Base-by-base conservation (phyloP, 2,888 invertebrate species). In the Volucella zonaria region DNA sequence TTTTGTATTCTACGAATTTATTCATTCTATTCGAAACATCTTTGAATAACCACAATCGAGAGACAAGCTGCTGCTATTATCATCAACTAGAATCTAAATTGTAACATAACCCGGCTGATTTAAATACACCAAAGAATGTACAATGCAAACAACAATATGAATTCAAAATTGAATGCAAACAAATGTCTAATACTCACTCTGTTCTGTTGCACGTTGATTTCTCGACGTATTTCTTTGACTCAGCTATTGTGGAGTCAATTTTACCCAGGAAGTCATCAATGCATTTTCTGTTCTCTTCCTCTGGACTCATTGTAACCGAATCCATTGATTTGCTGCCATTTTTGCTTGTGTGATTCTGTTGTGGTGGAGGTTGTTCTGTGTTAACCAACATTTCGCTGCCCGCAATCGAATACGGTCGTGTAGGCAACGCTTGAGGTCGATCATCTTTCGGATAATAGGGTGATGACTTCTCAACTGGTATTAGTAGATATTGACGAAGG, bases 221-320 rank as follows among this genome's bases (percentile, higher is more conserved):
- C 89, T 95, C 95, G 31, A 97, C 96, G 91, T 96, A 96, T 92
- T 95, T 95, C 91, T 96, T 96, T 66, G 96, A 96, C 89, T 93
- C 95, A 74, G 96, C 97, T 89, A 97, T 95, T 23, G 96, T 96
- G 77, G 95, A 95, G 92, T 97, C 97, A 89, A 97, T 95, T 93
- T 96, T 95, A 89, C 94, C 95, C 87, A 97, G 93, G 90, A 96
- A 97, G 88, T 96, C 96, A 90, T 95, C 95, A 89, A 96, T 95
- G 88, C 94, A 95, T 89, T 94, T 94, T 90, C 96, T 95, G 89
- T 95, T 95, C 88, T 96, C 96, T 89, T 95, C 95, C 87, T 96
- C 95, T 15, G 95, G 94, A 88, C 94, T 94, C 90, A 92, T 91
- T 51, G 93, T 93, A 58, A 93, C 94, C 52, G 94, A 93, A 88